These are phyloP conservation scores for Microplitis mediator DNA, from an alignment of 1,140 invertebrate genomes.

Conservation along the genomic window DNA sequence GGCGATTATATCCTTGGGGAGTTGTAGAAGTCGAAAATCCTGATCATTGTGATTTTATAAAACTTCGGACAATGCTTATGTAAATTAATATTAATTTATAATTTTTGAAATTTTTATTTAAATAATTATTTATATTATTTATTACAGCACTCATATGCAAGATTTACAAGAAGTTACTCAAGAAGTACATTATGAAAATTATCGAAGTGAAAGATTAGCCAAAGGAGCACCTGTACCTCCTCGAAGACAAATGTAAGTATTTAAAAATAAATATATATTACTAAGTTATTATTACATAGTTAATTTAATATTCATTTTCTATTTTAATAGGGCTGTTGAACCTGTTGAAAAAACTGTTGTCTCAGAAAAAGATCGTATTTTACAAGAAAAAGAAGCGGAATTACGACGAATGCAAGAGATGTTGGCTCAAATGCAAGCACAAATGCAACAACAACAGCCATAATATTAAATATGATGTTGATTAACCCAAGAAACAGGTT, in stretches of 20 bases:
- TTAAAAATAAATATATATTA: constrained; percentile 7
- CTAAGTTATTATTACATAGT: constrained; percentile 8
- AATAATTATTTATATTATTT: constrained; percentile 11
- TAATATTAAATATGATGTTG: constrained; percentile 35
- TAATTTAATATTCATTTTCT: constrained; percentile 9
- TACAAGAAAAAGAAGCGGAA: constrained; percentile 90
- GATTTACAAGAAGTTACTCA: constrained; percentile 95
- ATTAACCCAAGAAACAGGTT: not conserved
- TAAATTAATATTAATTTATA: constrained; percentile 50
- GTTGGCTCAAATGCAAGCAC: constrained; percentile 92
- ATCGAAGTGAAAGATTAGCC: constrained; percentile 84
- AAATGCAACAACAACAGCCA: constrained; percentile 77
- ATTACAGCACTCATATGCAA: constrained; percentile 89
- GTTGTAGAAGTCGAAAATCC: constrained; percentile 99
- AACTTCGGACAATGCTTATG: constrained; percentile 97
- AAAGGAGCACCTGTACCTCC: constrained; percentile 76
- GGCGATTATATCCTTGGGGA: constrained; percentile 97
- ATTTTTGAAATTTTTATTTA: constrained; percentile 11
- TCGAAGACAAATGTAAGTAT: constrained; percentile 72
- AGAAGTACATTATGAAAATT: constrained; percentile 97
- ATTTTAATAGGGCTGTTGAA: constrained; percentile 45
- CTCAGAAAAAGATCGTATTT: constrained; percentile 79
- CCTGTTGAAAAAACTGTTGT: constrained; percentile 54
- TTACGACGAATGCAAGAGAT: constrained; percentile 93
- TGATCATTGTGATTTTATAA: constrained; percentile 98